These are phyloP conservation scores for Prunella himalayana DNA, from an alignment of 2,113 vertebrate species.

Conservation along the genomic window DNA sequence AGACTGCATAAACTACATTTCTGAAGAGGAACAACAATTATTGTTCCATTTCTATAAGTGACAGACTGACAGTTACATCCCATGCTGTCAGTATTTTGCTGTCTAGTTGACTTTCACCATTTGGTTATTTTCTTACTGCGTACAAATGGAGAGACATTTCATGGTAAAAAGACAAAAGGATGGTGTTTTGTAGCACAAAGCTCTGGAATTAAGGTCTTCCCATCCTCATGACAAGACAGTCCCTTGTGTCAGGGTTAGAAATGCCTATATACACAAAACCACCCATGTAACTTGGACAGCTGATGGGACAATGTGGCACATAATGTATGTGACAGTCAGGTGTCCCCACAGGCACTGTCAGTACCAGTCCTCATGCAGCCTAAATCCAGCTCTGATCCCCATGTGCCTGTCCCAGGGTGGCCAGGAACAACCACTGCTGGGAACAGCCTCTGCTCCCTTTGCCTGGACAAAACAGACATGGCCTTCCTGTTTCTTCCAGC, in stretches of 20 bases:
- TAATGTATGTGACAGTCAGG: neutral
- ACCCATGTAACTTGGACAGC: neutral
- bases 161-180: neutral
- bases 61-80: neutral
- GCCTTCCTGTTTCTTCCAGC: neutral
- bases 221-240: neutral
- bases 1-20: slow-evolving; percentile 5
- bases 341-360: neutral
- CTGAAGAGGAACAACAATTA: slow-evolving; percentile 20
- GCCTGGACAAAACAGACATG: neutral
- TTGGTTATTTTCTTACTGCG: neutral
- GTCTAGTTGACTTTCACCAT: neutral
- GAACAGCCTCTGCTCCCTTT: neutral
- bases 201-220: neutral
- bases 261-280: neutral
- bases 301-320: neutral
- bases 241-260: neutral
- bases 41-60: neutral
- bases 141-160: neutral
- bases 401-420: neutral
- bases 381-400: neutral
- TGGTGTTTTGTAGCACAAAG: neutral
- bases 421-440: neutral
- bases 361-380: neutral
- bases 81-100: neutral